phyloP scores from a whole-genome alignment of 2,888 invertebrate genomes.

The Acanthococcus lagerstroemiae region DNA sequence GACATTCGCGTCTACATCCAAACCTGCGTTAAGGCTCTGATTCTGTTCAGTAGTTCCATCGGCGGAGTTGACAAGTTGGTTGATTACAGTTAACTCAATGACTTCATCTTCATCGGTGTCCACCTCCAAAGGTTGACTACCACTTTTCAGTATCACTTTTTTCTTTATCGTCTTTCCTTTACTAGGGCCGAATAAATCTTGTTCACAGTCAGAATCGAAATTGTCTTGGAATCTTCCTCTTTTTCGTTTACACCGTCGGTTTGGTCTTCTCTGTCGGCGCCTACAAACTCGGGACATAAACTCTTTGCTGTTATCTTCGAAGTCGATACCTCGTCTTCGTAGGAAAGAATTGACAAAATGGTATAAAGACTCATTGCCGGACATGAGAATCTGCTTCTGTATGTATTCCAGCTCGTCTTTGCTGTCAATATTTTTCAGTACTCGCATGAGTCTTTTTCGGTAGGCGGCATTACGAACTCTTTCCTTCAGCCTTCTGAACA shows the following conservation, averaged over 20 bases:
- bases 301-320: neutral
- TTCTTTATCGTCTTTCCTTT: neutral
- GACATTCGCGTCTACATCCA: too few relatives aligned
- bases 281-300: neutral
- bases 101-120: constrained; percentile 3
- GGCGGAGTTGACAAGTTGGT: neutral
- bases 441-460: neutral
- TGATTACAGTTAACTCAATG: neutral
- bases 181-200: neutral
- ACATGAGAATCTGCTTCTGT: neutral
- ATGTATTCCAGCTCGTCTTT: constrained; percentile 6
- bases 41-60: too few relatives aligned
- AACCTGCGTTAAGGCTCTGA: too few relatives aligned
- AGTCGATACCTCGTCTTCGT: neutral
- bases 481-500: neutral
- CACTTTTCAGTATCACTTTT: neutral
- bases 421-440: constrained; percentile 3
- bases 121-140: neutral
- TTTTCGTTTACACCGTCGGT: neutral
- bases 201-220: neutral
- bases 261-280: neutral
- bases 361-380: neutral
- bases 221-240: neutral
- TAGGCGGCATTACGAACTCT: neutral
- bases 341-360: neutral